These are phyloP conservation scores for Brachionus rotundiformis DNA, from an alignment of 1,140 invertebrate genomes.

Conservation along the genomic window DNA sequence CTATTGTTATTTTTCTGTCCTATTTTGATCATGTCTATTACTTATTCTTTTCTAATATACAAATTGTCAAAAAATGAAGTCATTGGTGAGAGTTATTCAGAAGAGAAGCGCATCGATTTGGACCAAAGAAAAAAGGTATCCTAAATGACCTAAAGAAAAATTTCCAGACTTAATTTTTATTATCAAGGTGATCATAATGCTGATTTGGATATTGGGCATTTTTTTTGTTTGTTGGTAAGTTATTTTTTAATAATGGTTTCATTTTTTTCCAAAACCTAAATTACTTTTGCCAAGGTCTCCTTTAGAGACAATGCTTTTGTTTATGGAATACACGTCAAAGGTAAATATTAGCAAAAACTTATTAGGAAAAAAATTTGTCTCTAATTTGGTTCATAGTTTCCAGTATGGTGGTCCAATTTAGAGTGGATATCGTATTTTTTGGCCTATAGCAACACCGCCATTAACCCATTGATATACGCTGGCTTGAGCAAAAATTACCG, in stretches of 20 bases:
- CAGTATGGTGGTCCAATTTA: background rate
- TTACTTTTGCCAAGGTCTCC: background rate
- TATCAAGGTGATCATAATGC: constrained; percentile 1
- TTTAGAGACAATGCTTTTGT: constrained; percentile 30
- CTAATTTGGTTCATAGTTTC: background rate
- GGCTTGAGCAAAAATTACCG: constrained; percentile 64
- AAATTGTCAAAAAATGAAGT: constrained; percentile 49
- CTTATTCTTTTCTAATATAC: constrained; percentile 59
- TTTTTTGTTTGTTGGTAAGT: constrained; percentile 21
- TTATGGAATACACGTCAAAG: constrained; percentile 9
- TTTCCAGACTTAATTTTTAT: too few relatives aligned
- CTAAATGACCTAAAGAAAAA: background rate
- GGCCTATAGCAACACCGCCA: constrained; percentile 65
- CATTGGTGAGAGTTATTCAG: constrained; percentile 35
- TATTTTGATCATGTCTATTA: constrained; percentile 58
- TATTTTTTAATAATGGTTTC: background rate
- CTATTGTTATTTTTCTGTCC: constrained; percentile 61
- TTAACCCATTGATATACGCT: constrained; percentile 66
- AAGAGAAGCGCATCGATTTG: background rate
- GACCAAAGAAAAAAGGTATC: constrained; percentile 5
- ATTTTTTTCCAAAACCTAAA: background rate
- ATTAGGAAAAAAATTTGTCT: background rate
- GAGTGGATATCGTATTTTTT: constrained; percentile 56
- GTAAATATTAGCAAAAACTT: background rate
- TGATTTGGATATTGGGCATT: background rate